Evolutionary conservation across 2,888 invertebrate species (phyloP).

Genomic region (Protodeltote pygarga): DNA sequence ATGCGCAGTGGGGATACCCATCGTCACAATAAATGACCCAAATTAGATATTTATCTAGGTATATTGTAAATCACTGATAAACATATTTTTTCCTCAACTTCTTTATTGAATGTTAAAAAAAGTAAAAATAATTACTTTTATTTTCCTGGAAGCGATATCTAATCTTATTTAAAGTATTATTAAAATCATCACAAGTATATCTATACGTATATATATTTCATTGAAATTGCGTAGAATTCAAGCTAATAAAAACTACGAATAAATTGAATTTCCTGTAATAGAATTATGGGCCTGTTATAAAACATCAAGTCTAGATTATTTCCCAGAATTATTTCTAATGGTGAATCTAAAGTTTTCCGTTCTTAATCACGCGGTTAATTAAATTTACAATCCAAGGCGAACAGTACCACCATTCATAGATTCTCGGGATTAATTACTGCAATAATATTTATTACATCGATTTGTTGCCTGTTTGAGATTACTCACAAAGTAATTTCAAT

Average conservation of each 20-base stretch:
- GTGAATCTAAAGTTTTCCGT: slow-evolving; percentile 69
- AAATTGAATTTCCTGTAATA: slow-evolving; percentile 53
- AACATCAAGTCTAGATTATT: slow-evolving; percentile 54
- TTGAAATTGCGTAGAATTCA: slow-evolving; percentile 38
- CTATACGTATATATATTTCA: slow-evolving; percentile 18
- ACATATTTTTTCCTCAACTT: slow-evolving; percentile 31
- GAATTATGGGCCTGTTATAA: slow-evolving; percentile 43
- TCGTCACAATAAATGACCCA: slow-evolving; percentile 1
- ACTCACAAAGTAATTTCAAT: slow-evolving; percentile 27
- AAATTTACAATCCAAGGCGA: slow-evolving; percentile 69
- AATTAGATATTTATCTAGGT: background rate
- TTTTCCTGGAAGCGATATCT: slow-evolving; percentile 37
- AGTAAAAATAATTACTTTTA: slow-evolving; percentile 20
- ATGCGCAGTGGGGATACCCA: background rate
- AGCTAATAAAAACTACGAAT: slow-evolving; percentile 53
- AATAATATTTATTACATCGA: slow-evolving; percentile 45
- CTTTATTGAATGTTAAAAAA: slow-evolving; percentile 35
- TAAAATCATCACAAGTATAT: slow-evolving; percentile 5
- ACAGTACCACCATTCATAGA: slow-evolving; percentile 57
- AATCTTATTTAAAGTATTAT: slow-evolving; percentile 17
- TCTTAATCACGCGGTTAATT: slow-evolving; percentile 78
- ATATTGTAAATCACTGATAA: slow-evolving; percentile 10
- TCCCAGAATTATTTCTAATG: slow-evolving; percentile 61
- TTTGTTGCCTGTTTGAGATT: slow-evolving; percentile 42
- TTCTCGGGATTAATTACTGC: slow-evolving; percentile 49